Percentiles rank a stretch among this genome's conserved stretches.
These are phyloP conservation scores for Trinectes maculatus DNA, from an alignment of 2,113 vertebrate genomes.

Conservation along the genomic window DNA sequence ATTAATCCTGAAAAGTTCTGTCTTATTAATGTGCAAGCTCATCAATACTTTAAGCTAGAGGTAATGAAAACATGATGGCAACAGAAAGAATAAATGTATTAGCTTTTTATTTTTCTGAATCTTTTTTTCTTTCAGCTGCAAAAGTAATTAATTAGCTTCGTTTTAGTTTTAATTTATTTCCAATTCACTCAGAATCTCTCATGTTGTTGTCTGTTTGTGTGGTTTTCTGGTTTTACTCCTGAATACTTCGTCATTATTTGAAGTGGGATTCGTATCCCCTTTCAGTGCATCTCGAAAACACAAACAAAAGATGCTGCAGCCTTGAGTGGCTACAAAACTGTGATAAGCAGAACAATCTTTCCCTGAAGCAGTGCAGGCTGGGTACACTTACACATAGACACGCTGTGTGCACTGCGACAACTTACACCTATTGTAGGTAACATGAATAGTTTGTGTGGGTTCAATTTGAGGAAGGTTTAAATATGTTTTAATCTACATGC, in stretches of 20 bases:
- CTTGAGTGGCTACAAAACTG: conserved; percentile 35
- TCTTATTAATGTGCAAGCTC: not conserved
- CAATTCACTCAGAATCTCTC: too few relatives aligned
- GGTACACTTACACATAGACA: conserved; percentile 7
- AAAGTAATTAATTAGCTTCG: too few relatives aligned
- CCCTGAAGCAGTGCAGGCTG: conserved; percentile 12
- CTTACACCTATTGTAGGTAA: conserved; percentile 20
- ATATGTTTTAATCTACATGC: not conserved
- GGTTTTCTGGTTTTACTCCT: not conserved
- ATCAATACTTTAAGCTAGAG: too few relatives aligned
- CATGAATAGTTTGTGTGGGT: conserved; percentile 1
- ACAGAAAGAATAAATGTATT: too few relatives aligned
- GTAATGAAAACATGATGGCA: too few relatives aligned
- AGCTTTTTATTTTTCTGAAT: too few relatives aligned
- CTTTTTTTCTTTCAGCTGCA: too few relatives aligned
- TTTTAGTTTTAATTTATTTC: too few relatives aligned
- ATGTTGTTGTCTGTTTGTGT: not conserved
- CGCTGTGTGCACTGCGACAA: conserved; percentile 8
- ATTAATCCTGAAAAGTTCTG: conserved; percentile 4
- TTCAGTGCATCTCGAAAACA: conserved; percentile 13
- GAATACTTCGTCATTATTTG: conserved; percentile 14
- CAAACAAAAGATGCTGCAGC: conserved; percentile 46
- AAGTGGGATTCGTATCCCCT: conserved; percentile 27
- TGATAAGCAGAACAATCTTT: conserved; percentile 50
- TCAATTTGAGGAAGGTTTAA: not conserved